These are phyloP conservation scores for Brachyistius frenatus DNA, from an alignment of 2,113 vertebrate genomes.

Conservation along the genomic window DNA sequence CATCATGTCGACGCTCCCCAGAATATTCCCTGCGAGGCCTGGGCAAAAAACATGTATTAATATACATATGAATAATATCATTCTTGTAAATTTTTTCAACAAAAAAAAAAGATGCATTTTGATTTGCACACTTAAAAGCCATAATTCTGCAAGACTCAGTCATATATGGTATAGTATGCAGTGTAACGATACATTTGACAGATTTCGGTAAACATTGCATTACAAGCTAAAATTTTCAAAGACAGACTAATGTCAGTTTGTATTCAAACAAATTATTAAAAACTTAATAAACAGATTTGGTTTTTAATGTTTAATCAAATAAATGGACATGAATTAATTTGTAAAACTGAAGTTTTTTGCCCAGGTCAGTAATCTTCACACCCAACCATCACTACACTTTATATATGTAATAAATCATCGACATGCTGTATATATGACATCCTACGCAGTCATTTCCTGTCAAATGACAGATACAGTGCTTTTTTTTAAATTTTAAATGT, in stretches of 20 bases:
- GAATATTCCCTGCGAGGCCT: constrained; percentile 38
- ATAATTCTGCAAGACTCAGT: background rate
- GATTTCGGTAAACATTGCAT: background rate
- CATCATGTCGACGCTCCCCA: constrained; percentile 58
- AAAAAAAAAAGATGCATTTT: constrained; percentile 7
- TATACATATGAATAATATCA: constrained; percentile 5
- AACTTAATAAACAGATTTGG: background rate
- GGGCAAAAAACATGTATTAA: constrained; percentile 41
- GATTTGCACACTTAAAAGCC: background rate
- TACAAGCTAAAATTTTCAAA: background rate
- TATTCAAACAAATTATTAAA: background rate
- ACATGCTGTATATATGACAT: constrained; percentile 36
- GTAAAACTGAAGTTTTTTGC: constrained; percentile 17
- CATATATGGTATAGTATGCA: too few species aligned
- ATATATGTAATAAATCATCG: constrained; percentile 19
- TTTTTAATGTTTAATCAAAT: constrained; percentile 15
- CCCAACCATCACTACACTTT: constrained; percentile 22
- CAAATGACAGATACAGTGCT: constrained; percentile 9
- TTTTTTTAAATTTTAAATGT: background rate
- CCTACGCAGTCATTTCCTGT: constrained; percentile 33
- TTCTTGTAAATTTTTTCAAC: constrained; percentile 15
- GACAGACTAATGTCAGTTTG: too few species aligned
- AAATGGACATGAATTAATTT: background rate
- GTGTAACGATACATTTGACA: too few species aligned
- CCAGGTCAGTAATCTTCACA: constrained; percentile 30